Evolutionary conservation across 2,113 vertebrate genomes (phyloP).

Genomic region (Lanius collurio): DNA sequence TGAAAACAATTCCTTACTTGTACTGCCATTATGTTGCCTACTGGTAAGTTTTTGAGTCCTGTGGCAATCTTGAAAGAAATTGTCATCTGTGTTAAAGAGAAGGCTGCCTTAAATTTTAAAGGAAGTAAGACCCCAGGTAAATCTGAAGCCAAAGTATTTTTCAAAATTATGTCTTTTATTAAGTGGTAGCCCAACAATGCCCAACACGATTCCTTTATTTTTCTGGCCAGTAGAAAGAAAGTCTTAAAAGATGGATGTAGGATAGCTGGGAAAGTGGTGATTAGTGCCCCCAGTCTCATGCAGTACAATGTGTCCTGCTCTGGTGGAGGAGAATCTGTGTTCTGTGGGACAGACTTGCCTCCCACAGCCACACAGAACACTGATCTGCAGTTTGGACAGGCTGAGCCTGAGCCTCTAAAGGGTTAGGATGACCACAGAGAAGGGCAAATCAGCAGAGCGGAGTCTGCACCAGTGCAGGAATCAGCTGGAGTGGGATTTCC

Average conservation of each 20-base stretch:
- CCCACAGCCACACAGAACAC: not conserved
- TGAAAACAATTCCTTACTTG: not conserved
- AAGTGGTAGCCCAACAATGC: not conserved
- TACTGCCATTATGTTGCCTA: not conserved
- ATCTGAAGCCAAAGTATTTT: not conserved
- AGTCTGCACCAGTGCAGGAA: rapidly evolving
- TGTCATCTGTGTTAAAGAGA: not conserved
- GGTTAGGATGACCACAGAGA: not conserved
- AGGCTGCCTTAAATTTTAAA: not conserved
- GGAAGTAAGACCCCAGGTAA: not conserved
- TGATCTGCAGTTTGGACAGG: not conserved
- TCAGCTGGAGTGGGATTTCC: not conserved
- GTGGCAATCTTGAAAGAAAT: not conserved
- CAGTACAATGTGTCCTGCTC: not conserved
- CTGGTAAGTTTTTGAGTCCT: not conserved
- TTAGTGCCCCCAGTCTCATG: not conserved
- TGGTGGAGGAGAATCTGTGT: not conserved
- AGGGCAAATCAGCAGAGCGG: not conserved
- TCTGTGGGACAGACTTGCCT: not conserved
- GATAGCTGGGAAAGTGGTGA: not conserved
- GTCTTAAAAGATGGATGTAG: not conserved
- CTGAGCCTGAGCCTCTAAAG: not conserved
- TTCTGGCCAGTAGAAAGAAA: not conserved
- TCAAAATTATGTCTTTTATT: not conserved
- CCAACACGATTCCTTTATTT: not conserved